Percentiles rank a stretch among this genome's conserved stretches.
These are phyloP conservation scores for Synchiropus splendidus DNA, from an alignment of 2,113 vertebrate species.

Conservation along the genomic window DNA sequence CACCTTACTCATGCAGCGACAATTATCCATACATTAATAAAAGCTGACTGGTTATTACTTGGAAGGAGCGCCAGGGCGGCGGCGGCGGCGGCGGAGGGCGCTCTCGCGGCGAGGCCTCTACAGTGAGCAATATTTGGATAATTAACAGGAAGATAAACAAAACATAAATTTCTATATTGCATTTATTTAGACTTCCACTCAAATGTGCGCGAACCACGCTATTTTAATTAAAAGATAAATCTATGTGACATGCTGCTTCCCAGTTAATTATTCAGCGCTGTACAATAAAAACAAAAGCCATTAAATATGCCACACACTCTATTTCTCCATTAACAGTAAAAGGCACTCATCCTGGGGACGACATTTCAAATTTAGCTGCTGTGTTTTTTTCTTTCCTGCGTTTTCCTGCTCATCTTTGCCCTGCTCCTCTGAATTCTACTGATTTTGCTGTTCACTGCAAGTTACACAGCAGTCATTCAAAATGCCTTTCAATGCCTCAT, in stretches of 20 bases:
- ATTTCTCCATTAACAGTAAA: conserved; percentile 99
- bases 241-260: conserved; percentile 98
- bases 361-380: conserved; percentile 82
- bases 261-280: conserved; percentile 99
- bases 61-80: conserved; percentile 70
- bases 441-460: too few species aligned
- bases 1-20: conserved; percentile 59
- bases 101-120: conserved; percentile 62
- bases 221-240: conserved; percentile 99
- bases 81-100: too few species aligned
- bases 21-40: conserved; percentile 72
- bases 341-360: conserved; percentile 91
- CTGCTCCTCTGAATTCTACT: too few species aligned
- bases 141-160: conserved; percentile 99
- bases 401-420: conserved; percentile 21
- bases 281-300: conserved; percentile 99
- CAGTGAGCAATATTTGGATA: conserved; percentile 98
- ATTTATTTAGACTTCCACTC: conserved; percentile 99
- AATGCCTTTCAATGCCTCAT: too few species aligned
- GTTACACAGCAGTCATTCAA: too few species aligned
- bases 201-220: conserved; percentile 99
- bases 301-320: conserved; percentile 99
- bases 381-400: conserved; percentile 9
- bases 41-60: conserved; percentile 87
- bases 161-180: conserved; percentile 99